Evolutionary conservation across 2,888 invertebrate genomes (phyloP), one percentile per base, ranked within the genome.

Genomic region (Parthenolecanium corni): DNA sequence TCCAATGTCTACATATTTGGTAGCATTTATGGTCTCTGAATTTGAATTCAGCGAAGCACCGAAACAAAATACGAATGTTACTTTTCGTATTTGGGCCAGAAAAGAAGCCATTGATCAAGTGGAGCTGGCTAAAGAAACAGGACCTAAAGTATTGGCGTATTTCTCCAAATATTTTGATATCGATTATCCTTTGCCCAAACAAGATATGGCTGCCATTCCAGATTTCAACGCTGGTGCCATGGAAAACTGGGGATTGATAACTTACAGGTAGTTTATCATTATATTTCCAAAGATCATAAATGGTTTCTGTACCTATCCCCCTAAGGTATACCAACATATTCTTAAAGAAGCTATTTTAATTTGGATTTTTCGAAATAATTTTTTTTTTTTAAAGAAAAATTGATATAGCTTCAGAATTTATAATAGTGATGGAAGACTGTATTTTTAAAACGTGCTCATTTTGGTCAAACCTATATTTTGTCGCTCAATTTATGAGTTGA

Each of bases 201-300:
- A 88, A 66, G 93, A 94, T 71, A 88, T 93, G 89, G 84, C 90
- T n/a, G 93, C 91, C 0, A 75, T 94, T 64, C 92, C 93, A 0
- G 92, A 93, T 73, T 93, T 92, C 71, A 81, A 84, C 58, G 86
- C 88, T 2, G 89, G 88, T 0, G 92, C 91, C 1, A 92, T 92
- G 91, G 92, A 82, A 71, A 82, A 82, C 70, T 86, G 87, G 85
- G 84, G 90, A 2, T 76, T 92, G 65, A 84, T 93, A 67, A 91
- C 90, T 0, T 92, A 89, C 76, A 75, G 85, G 73, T 74, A 65
- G 54, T n/a, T n/a, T n/a, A n/a, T n/a, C n/a, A n/a, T n/a, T n/a
- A n/a, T n/a, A n/a, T n/a, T n/a, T n/a, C n/a, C n/a, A n/a, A n/a
- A n/a, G n/a, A n/a, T n/a, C n/a, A n/a, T n/a, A n/a, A n/a, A n/a